phyloP scores from a whole-genome alignment of 1,140 invertebrate species.

The Riptortus pedestris region DNA sequence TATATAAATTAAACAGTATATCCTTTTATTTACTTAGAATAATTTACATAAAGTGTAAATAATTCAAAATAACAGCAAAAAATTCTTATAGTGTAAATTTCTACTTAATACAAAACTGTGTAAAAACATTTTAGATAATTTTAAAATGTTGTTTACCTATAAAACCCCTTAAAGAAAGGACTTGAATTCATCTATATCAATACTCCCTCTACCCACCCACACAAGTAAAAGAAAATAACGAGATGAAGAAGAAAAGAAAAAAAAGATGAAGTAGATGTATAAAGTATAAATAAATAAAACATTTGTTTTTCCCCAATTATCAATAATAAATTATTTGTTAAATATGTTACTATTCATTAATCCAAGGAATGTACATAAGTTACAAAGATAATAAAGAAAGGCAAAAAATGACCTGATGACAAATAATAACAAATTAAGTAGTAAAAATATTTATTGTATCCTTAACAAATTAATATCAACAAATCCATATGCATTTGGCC shows the following conservation, averaged over 20 bases:
- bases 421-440: no score
- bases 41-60: constrained; percentile 16
- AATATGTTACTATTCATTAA: not conserved
- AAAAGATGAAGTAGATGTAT: not conserved
- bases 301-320: not conserved
- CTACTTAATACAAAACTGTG: constrained; percentile 8
- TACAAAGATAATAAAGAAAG: no score
- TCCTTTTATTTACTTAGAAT: constrained; percentile 1
- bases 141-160: constrained; percentile 8
- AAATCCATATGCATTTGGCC: no score
- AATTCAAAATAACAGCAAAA: constrained; percentile 7
- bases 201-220: no score
- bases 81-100: not conserved
- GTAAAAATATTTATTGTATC: no score
- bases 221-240: constrained; percentile 7
- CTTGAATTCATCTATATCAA: no score
- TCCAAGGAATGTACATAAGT: no score
- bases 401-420: no score
- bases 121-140: constrained; percentile 5
- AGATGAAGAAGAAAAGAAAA: not conserved
- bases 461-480: no score
- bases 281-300: not conserved
- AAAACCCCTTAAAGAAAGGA: not conserved
- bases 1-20: not conserved
- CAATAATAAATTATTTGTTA: not conserved